Evolutionary conservation across 2,888 invertebrate genomes (phyloP).

Genomic region (Amaurobius ferox): DNA sequence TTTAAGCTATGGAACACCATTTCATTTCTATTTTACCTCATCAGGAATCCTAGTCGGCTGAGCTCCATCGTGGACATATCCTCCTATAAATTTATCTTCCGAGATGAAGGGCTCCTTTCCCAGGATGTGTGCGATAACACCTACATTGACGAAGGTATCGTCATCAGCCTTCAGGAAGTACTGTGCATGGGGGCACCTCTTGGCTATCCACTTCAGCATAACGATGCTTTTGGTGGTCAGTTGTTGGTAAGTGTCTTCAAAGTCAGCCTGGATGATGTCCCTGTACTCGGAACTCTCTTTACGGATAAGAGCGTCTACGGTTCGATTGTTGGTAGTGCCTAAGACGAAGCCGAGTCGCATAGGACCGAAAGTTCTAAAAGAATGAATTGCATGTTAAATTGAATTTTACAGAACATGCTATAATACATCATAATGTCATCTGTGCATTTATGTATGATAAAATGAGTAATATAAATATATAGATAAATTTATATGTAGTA

Average conservation of each 20-base stretch:
- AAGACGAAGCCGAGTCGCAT: conserved; percentile 68
- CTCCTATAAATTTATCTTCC: conserved; percentile 38
- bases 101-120: conserved; percentile 12
- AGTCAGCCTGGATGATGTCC: conserved; percentile 86
- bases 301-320: conserved; percentile 77
- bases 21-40: no score
- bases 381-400: no score
- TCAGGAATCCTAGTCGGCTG: conserved; percentile 17
- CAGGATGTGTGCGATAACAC: conserved; percentile 75
- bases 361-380: conserved; percentile 23
- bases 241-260: conserved; percentile 88
- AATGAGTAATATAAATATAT: no score
- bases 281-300: conserved; percentile 85
- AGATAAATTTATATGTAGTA: no score
- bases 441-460: no score
- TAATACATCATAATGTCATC: no score
- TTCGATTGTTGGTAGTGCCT: conserved; percentile 73
- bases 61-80: conserved; percentile 23
- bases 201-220: conserved; percentile 86
- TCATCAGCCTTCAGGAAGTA: conserved; percentile 90
- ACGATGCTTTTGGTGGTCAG: conserved; percentile 89
- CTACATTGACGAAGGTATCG: conserved; percentile 92
- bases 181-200: conserved; percentile 81
- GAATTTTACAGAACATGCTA: no score
- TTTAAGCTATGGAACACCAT: no score